phyloP scores from a whole-genome alignment of 2,113 vertebrate species.

The Mobula hypostoma region DNA sequence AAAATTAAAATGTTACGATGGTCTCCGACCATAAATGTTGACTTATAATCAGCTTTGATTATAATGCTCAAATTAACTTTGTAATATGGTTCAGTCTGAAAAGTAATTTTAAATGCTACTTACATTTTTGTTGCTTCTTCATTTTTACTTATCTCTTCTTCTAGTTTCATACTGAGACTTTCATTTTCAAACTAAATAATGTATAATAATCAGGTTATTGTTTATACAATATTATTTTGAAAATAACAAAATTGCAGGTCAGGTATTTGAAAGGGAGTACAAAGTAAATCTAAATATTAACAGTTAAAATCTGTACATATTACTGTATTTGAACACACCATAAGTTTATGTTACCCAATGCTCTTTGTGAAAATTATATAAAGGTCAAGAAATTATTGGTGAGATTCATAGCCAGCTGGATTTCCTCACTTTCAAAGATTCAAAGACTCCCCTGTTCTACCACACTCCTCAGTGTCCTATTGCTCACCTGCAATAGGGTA shows the following conservation, averaged over 20 bases:
- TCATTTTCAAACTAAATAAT: conserved; percentile 80
- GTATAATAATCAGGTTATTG: conserved; percentile 10
- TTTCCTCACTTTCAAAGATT: too few species aligned
- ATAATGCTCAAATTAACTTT: not conserved
- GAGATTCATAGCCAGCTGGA: too few species aligned
- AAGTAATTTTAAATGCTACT: conserved; percentile 46
- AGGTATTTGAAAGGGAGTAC: not conserved
- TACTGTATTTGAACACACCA: not conserved
- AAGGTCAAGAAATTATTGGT: too few species aligned
- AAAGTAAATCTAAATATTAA: not conserved
- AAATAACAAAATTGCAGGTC: not conserved
- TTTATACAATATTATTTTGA: not conserved
- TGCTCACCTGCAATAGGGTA: too few species aligned
- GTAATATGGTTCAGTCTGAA: not conserved
- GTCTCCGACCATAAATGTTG: too few species aligned
- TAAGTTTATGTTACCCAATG: not conserved
- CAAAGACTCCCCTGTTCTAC: too few species aligned
- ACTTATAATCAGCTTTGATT: too few species aligned
- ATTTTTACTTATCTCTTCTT: conserved; percentile 81
- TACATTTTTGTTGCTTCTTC: conserved; percentile 83
- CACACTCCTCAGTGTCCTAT: too few species aligned
- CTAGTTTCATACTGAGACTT: conserved; percentile 79
- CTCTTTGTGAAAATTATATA: too few species aligned
- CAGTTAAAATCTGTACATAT: not conserved
- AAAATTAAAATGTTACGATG: too few species aligned